Evolutionary conservation across 2,888 invertebrate genomes (phyloP).

Genomic region (Scrobipalpa atriplicella): DNA sequence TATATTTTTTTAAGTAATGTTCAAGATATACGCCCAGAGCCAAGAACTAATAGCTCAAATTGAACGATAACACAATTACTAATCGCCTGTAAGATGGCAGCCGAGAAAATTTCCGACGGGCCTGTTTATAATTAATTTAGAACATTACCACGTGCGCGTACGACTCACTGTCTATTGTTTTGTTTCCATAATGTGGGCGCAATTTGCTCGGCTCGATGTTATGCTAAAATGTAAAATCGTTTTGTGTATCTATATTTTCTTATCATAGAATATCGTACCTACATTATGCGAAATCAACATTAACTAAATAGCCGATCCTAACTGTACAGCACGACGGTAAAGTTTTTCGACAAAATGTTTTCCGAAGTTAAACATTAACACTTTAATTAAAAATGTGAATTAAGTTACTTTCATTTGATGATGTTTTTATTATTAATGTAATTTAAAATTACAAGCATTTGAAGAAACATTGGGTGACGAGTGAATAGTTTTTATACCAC

Average conservation of each 20-base stretch:
- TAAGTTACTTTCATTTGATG: too few species aligned
- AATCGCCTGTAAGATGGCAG: constrained; percentile 45
- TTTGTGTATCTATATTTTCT: constrained; percentile 18
- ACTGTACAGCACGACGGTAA: too few species aligned
- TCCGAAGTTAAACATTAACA: too few species aligned
- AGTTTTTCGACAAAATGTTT: too few species aligned
- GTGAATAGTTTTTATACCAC: too few species aligned
- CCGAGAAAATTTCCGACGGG: constrained; percentile 52
- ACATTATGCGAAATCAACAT: too few species aligned
- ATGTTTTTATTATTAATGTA: too few species aligned
- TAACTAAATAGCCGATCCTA: too few species aligned
- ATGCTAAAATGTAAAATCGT: constrained; percentile 58
- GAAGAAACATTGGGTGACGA: too few species aligned
- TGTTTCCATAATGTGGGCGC: constrained; percentile 49
- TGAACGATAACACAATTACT: constrained; percentile 57
- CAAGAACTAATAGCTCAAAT: constrained; percentile 49
- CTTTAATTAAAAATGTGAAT: too few species aligned
- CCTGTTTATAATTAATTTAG: constrained; percentile 66
- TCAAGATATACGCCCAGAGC: constrained; percentile 25
- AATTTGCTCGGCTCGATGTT: constrained; percentile 45
- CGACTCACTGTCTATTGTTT: constrained; percentile 52
- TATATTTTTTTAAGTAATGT: constrained; percentile 11
- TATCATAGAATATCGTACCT: not conserved
- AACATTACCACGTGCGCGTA: constrained; percentile 52
- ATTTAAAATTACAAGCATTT: too few species aligned